Percentiles rank a stretch among this genome's conserved stretches.
Conservation (phyloP, 2,888 invertebrate species). For the Theristus sp. region DNA sequence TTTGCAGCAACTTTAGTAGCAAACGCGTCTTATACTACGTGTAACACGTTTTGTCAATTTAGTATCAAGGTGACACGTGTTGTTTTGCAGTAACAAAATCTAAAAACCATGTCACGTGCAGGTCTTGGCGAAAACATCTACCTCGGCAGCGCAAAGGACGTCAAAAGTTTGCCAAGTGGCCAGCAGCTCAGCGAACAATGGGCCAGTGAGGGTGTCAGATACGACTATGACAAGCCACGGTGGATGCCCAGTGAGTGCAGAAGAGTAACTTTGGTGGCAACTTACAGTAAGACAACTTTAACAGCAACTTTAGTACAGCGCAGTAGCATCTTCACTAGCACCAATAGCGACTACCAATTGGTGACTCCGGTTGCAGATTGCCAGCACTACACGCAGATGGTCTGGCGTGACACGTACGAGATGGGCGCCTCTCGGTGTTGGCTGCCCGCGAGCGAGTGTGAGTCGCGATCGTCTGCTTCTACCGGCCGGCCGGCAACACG, state of each 20-base stretch:
- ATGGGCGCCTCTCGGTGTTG: constrained; percentile 20
- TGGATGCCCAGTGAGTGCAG: constrained; percentile 23
- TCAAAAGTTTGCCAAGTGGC: constrained; percentile 25
- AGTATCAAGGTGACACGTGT: not conserved
- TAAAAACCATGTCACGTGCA: constrained; percentile 6
- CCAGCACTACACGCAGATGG: constrained; percentile 25
- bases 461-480: constrained; percentile 25
- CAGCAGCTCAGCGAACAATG: constrained; percentile 20
- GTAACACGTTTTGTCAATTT: too few species aligned
- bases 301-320: too few species aligned
- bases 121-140: constrained; percentile 25
- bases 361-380: not conserved
- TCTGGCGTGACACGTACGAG: constrained; percentile 22
- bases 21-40: too few species aligned
- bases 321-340: too few species aligned
- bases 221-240: constrained; percentile 21
- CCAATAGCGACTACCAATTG: too few species aligned
- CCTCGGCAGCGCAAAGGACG: constrained; percentile 15
- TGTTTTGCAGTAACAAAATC: too few species aligned
- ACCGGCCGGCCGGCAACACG: constrained; percentile 16
- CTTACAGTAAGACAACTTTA: too few species aligned
- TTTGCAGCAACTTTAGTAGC: too few species aligned
- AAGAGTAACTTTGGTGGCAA: too few species aligned
- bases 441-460: constrained; percentile 21
- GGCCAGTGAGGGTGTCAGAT: constrained; percentile 20